phyloP scores from a whole-genome alignment of 1,140 invertebrate species.

The Papilio aristodemus region DNA sequence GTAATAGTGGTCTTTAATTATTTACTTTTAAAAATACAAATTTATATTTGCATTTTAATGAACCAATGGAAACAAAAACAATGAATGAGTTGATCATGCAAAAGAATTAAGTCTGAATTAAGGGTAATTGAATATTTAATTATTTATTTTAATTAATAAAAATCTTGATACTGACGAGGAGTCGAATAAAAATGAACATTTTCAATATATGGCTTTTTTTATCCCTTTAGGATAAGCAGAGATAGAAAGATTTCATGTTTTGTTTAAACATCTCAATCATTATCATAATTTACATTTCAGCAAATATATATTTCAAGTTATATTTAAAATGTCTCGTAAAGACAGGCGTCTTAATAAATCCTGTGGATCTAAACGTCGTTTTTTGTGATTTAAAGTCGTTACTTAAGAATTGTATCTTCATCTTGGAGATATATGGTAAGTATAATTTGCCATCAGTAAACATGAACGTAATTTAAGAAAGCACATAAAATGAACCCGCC shows the following conservation, averaged over 20 bases:
- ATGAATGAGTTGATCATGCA: too few species aligned
- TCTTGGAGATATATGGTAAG: constrained; percentile 44
- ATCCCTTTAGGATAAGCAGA: too few species aligned
- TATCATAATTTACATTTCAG: background rate
- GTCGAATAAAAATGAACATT: too few species aligned
- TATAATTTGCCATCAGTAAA: constrained; percentile 51
- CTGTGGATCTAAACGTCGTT: background rate
- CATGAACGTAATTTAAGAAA: constrained; percentile 54
- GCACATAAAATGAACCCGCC: constrained; percentile 57
- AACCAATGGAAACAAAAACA: background rate
- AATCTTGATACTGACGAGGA: too few species aligned
- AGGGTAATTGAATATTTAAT: too few species aligned
- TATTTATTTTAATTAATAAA: too few species aligned
- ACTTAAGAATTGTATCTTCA: constrained; percentile 35
- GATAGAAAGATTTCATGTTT: background rate
- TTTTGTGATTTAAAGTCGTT: constrained; percentile 25
- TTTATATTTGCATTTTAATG: background rate
- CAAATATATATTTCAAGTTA: background rate
- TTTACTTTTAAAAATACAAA: background rate
- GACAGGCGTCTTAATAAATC: constrained; percentile 18
- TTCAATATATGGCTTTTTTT: too few species aligned
- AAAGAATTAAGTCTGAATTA: too few species aligned
- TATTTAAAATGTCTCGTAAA: background rate
- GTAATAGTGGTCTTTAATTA: background rate
- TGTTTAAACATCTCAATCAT: background rate